Base-by-base conservation (phyloP, 2,888 invertebrate species). In the Gastrophysa polygoni region DNA sequence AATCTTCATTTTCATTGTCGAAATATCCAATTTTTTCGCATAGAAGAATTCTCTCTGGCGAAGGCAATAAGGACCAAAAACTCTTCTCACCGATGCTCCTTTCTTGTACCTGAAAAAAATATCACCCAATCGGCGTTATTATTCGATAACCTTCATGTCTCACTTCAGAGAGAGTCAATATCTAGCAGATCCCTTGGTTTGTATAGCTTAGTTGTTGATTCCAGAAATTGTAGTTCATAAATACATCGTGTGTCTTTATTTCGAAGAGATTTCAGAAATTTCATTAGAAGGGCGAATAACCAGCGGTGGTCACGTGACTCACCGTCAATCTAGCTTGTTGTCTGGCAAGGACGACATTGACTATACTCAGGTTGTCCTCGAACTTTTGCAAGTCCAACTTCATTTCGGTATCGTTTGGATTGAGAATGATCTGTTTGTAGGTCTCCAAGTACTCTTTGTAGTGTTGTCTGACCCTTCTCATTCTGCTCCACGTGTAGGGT, bases 311-410 rank as follows among this genome's bases (percentile, higher is more conserved):
- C n/a, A n/a, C n/a, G n/a, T n/a, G n/a, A 68, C 75, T 71, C 75
- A 91, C 91, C 84, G 90, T 87, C 74, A 91, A 86, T 77, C 91
- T 90, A 4, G 93, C 92, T 66, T 92, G 89, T 75, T 91, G 91
- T 66, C 92, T 84, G 0, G 92, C 93, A 61, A 92, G 87, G 1
- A 92, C 87, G 20, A 93, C 89, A 59, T 91, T 91, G 50, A 90
- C 82, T 44, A 93, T 87, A 52, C 89, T 88, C 64, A 93, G 82
- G 62, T 84, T 85, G 68, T 92, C 92, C 79, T 93, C 93, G 63
- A 90, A 87, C 73, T 89, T 87, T 79, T 90, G 89, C 59, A 92
- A 79, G 75, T 91, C 91, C 64, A 90, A 72, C 77, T 89, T 90
- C 61, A 91, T 80, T 75, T 91, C 90, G 0, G 89, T 89, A 71